A percentile compares a stretch with the other conserved stretches of the same genome.
Evolutionary conservation across 2,113 vertebrate genomes (phyloP).

Genomic region (Furnarius figulus): DNA sequence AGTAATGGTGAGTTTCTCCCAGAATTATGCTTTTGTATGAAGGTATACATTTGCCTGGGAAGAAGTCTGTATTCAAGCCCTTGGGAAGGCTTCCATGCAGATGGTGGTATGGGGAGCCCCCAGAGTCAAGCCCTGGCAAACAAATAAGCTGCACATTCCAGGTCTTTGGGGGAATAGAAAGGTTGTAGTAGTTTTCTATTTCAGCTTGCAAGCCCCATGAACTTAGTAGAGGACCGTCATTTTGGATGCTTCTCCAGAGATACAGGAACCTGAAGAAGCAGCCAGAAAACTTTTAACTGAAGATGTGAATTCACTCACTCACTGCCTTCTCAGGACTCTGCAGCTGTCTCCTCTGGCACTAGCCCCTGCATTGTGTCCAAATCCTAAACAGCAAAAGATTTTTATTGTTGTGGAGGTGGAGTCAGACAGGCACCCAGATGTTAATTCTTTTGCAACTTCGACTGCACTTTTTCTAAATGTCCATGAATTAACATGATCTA

Average conservation of each 20-base stretch:
- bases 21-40: neutral
- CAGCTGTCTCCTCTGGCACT: constrained; percentile 63
- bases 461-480: neutral
- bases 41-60: neutral
- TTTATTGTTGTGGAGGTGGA: neutral
- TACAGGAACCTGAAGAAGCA: neutral
- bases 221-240: constrained; percentile 27
- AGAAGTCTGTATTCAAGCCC: neutral
- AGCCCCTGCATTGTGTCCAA: constrained; percentile 24
- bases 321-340: constrained; percentile 25
- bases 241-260: constrained; percentile 47
- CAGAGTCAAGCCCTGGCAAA: neutral
- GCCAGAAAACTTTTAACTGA: constrained; percentile 47
- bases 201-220: neutral
- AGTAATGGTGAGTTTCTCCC: neutral
- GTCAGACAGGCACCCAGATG: constrained; percentile 26
- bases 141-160: neutral
- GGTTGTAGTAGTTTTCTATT: neutral
- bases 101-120: constrained; percentile 18
- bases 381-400: constrained; percentile 36
- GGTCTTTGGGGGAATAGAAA: neutral
- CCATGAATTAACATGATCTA: neutral
- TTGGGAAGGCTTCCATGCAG: neutral
- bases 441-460: neutral
- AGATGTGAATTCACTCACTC: constrained; percentile 16